Evolutionary conservation across 2,797 vertebrate species (phyloP), one percentile per base, ranked within the genome.

Genomic region (Malurus leucopterus): DNA sequence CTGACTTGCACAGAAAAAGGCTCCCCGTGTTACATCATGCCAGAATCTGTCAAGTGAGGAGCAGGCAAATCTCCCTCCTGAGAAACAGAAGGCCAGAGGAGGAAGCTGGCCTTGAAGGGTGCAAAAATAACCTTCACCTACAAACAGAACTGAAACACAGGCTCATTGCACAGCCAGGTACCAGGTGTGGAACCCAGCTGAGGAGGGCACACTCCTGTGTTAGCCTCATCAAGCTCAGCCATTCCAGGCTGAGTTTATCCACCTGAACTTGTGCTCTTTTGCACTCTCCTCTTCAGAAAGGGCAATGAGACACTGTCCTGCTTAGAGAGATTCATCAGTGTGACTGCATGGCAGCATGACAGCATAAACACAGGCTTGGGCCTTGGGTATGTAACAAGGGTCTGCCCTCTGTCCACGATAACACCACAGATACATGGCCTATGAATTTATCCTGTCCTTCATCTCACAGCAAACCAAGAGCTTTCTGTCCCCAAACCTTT

Each of bases 371-470:
- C 27, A 59, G n/a, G 24, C 32, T 15, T 65, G 47, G 55, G 40
- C 12, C 18, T 0, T 1, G 47, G 50, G 30, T 22, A 9, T 3
- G 13, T 61, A 26, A 43, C 70, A 55, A 8, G 26, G 17, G 4
- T 49, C 71, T 43, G 36, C 59, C 24, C 53, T 61, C 40, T 73
- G 49, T 30, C 30, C 20, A 17, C 0, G 7, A 8, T 3, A n/a
- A 41, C 58, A 32, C 15, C 59, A 40, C 0, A 1, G 46, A 17
- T 20, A 44, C 0, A 0, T 0, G 27, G 38, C 21, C n/a, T 55
- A 13, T 19, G 59, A 13, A 29, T 34, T 46, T 53, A 24, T 9
- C 2, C 10, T 19, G 14, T 8, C 11, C 13, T 22, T 53, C 41
- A 43, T 8, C 53, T 54, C 47, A 32, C 2, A 5, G 51, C 51